phyloP scores from a whole-genome alignment of 2,113 vertebrate species.

The Butastur rufipennis region DNA sequence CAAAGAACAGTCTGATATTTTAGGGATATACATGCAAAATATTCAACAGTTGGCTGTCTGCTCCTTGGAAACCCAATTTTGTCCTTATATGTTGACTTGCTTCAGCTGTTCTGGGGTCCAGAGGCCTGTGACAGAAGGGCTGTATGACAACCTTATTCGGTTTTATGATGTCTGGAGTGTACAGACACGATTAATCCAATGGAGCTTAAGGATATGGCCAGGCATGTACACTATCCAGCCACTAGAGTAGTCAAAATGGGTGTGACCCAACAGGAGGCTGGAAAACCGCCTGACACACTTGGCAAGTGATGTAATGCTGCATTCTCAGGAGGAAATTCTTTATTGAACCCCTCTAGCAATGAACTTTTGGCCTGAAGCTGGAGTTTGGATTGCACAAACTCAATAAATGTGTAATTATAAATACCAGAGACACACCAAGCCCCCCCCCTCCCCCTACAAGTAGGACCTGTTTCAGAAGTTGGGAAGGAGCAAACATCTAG shows the following conservation, averaged over 20 bases:
- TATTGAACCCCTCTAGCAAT: slow-evolving; percentile 53
- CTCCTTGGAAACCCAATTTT: not conserved
- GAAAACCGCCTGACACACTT: slow-evolving; percentile 52
- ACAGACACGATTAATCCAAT: not conserved
- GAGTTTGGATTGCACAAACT: slow-evolving; percentile 52
- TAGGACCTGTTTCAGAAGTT: slow-evolving; percentile 39
- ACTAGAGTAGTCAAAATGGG: not conserved
- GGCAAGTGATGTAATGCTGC: slow-evolving; percentile 50
- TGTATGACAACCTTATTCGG: not conserved
- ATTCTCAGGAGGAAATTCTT: slow-evolving; percentile 55
- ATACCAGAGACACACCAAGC: slow-evolving; percentile 27
- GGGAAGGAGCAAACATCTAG: not conserved
- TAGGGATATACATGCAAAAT: not conserved
- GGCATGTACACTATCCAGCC: not conserved
- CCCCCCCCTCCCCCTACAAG: not conserved
- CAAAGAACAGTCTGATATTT: not conserved
- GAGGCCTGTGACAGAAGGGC: not conserved
- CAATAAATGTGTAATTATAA: slow-evolving; percentile 60
- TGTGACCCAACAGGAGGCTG: slow-evolving; percentile 25
- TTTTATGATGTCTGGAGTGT: not conserved
- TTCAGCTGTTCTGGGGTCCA: not conserved
- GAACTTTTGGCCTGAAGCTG: slow-evolving; percentile 63
- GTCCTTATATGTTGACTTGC: not conserved
- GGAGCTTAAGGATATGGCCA: not conserved
- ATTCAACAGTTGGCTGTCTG: not conserved